Conservation (phyloP, 2,113 vertebrate genomes). For the Tringa solitaria region DNA sequence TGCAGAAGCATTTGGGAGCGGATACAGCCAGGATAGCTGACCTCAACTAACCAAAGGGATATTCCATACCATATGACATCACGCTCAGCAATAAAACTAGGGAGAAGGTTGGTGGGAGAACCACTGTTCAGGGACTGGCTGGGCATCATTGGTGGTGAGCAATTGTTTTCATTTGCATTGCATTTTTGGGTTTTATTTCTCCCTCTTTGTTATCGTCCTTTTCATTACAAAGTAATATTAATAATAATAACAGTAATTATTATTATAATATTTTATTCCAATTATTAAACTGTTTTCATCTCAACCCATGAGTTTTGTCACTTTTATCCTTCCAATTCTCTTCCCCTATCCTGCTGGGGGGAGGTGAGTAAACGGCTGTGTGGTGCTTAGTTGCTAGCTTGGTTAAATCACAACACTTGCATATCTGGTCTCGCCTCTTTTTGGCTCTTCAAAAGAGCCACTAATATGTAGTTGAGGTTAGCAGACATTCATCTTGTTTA, state of each 20-base stretch:
- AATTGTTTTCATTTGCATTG: background rate
- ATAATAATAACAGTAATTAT: no score
- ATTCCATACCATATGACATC: rapidly evolving
- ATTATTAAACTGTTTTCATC: background rate
- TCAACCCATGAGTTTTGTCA: background rate
- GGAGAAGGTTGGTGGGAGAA: rapidly evolving
- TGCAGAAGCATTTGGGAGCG: background rate
- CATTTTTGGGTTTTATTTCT: background rate
- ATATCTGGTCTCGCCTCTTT: background rate
- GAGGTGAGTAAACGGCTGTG: background rate
- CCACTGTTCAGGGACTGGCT: rapidly evolving
- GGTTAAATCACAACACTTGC: background rate
- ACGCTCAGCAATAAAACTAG: background rate
- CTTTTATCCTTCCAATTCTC: background rate
- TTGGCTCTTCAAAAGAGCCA: background rate
- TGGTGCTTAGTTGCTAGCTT: background rate
- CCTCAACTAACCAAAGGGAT: no score
- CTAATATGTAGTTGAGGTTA: background rate
- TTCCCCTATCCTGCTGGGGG: rapidly evolving
- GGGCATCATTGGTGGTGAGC: background rate
- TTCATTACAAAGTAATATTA: background rate
- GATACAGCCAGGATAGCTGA: background rate
- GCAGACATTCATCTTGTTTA: background rate
- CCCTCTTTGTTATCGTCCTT: background rate
- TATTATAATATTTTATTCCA: background rate